A percentile compares a stretch with the other conserved stretches of the same genome.
These are phyloP conservation scores for Heteronetta atricapilla DNA, from an alignment of 2,113 vertebrate genomes.

Conservation along the genomic window DNA sequence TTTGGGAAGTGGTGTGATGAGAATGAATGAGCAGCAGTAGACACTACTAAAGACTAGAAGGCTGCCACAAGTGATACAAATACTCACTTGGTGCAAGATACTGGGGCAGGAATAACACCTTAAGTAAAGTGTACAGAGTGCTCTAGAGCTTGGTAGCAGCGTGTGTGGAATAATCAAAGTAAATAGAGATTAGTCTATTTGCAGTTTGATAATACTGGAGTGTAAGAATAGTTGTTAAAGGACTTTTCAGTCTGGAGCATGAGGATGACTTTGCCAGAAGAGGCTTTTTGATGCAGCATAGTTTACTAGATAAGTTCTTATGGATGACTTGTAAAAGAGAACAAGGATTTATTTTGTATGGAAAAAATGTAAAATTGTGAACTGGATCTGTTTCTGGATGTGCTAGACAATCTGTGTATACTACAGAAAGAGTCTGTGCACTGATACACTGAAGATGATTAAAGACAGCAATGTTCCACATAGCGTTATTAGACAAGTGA, in stretches of 20 bases:
- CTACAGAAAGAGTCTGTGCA: neutral
- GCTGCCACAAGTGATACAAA: neutral
- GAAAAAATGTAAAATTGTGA: neutral
- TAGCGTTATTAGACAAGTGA: neutral
- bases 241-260: neutral
- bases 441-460: neutral
- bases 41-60: neutral
- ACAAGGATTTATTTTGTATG: neutral
- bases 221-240: neutral
- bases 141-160: neutral
- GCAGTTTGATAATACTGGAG: neutral
- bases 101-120: neutral
- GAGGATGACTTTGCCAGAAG: neutral
- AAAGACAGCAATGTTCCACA: neutral
- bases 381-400: neutral
- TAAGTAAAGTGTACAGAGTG: neutral
- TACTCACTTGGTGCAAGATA: accelerated
- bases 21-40: neutral
- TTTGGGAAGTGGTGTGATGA: neutral
- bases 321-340: neutral
- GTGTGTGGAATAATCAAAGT: neutral
- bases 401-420: neutral
- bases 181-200: neutral
- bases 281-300: neutral
- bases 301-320: neutral